Evolutionary conservation across 2,888 invertebrate genomes (phyloP), one percentile per base, ranked within the genome.

Genomic region (Ophonus ardosiacus): DNA sequence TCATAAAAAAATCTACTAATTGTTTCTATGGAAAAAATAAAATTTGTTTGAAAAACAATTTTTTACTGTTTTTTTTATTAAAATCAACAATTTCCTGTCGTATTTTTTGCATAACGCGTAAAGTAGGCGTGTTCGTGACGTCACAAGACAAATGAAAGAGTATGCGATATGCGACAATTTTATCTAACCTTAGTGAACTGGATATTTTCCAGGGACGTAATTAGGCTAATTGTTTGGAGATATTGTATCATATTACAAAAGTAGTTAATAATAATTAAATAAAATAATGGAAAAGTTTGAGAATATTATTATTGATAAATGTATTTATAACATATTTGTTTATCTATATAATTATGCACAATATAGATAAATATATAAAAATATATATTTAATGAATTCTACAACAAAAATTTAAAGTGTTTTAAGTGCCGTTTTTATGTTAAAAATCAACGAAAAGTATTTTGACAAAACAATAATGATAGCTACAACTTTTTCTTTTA

Each of bases 181-280:
- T 74, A 74, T 74, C 71, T 68, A 68, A 68, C 68, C 68, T 68
- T 68, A 21, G 24, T 18, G 18, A 61, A 68, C 24, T 7, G 8
- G 24, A 40, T 68, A 68, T 68, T 38, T 68, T 74, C 15, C 71
- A 74, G 71, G 18, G 17, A 15, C 43, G 71, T 74, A 74, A 74
- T 74, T 74, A 74, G 71, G 40, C 13, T 21, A 74, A 74, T 74
- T 74, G 71, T 10, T 40, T 15, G 31, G 31, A 31, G 31, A 31
- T 31, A 43, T 43, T 43, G 43, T 43, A 51, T 51, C 43, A 10
- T 13, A 51, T 51, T 51, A 10, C 43, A 0, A 43, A 43, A 10
- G 10, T 2, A 31, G 31, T 31, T 10, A 4, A 5, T 51, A 8
- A 10, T 51, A 51, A 51, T 51, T 51, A 10, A 13, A 51, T 51